Conservation (phyloP, 2,113 vertebrate genomes). For the Protobothrops flavoviridis region DNA sequence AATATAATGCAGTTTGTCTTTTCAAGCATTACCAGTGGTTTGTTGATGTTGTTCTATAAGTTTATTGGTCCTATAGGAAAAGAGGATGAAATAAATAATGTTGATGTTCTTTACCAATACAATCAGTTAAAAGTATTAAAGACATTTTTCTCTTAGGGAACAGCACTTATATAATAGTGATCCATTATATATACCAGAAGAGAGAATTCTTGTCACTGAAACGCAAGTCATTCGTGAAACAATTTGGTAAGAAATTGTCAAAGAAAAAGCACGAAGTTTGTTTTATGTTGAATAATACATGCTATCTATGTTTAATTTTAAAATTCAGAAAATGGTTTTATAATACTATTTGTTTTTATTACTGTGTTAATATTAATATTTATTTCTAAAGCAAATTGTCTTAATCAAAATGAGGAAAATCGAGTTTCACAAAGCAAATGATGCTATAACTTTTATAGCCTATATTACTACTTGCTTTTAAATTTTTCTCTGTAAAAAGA, state of each 20-base stretch:
- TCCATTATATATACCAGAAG: slow-evolving; percentile 88
- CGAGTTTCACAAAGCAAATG: neutral
- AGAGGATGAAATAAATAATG: neutral
- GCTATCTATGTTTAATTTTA: neutral
- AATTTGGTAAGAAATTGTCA: slow-evolving; percentile 78
- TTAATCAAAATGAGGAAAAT: neutral
- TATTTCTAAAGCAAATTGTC: neutral
- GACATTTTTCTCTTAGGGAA: slow-evolving; percentile 75
- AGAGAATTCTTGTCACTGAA: slow-evolving; percentile 89
- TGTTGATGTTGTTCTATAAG: neutral
- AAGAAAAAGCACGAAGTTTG: neutral
- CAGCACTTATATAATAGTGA: slow-evolving; percentile 91
- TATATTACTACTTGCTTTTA: neutral
- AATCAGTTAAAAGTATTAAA: slow-evolving; percentile 8
- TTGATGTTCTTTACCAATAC: slow-evolving; percentile 11
- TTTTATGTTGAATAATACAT: neutral
- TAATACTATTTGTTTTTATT: neutral
- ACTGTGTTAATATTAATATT: neutral
- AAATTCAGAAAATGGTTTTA: neutral
- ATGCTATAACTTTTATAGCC: neutral
- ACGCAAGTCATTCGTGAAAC: slow-evolving; percentile 94
- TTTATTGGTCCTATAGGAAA: neutral
- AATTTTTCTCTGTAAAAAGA: neutral
- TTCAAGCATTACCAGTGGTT: neutral
- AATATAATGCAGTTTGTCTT: neutral